Base-by-base conservation (phyloP, 2,888 invertebrate genomes). In the Cataglyphis cursor region DNA sequence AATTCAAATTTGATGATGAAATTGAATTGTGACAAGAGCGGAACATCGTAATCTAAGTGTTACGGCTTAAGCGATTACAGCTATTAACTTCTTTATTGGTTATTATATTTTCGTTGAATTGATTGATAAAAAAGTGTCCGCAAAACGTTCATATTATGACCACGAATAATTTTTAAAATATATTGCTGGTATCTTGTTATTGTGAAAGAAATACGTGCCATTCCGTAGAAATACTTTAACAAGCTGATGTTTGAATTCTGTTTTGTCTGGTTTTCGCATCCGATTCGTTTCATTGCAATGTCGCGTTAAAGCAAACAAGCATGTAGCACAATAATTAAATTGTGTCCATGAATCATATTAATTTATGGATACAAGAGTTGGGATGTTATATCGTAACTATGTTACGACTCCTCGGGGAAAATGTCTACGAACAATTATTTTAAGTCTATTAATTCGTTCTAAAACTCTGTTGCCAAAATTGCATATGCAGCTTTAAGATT, bases 51-150 rank as follows among this genome's bases (percentile, higher is more conserved):
- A 61, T 80, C 74, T 85, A 66, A 78, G 73, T 41, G 48, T 81
- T 72, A 57, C 51, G 65, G 73, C 84, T 84, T 85, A 86, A 83
- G 61, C 65, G 88, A 89, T 89, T 88, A 88, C 61, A 44, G 28
- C 12, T 59, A 57, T 66, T 66, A 75, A 62, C 35, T 65, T 12
- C 48, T 88, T 88, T 83, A 85, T 86, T 82, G 61, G 73, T 41
- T 59, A 28, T 59, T 75, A 61, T 31, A 76, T 44, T 57, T 85
- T 83, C 78, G 44, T n/a, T 9, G 61, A 81, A 83, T 73, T 62
- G 70, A 88, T 88, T 84, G 28, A 81, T 54, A 75, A 74, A 83
- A 83, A 80, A 65, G 64, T 35, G 59, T 66, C 5, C 5, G 6
- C 24, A 24, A 68, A n/a, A 24, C 41, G 28, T 38, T 21, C 1